Percentiles rank a stretch among this genome's conserved stretches.
phyloP scores from a whole-genome alignment of 2,888 invertebrate genomes.

The Synanthedon andrenaeformis region DNA sequence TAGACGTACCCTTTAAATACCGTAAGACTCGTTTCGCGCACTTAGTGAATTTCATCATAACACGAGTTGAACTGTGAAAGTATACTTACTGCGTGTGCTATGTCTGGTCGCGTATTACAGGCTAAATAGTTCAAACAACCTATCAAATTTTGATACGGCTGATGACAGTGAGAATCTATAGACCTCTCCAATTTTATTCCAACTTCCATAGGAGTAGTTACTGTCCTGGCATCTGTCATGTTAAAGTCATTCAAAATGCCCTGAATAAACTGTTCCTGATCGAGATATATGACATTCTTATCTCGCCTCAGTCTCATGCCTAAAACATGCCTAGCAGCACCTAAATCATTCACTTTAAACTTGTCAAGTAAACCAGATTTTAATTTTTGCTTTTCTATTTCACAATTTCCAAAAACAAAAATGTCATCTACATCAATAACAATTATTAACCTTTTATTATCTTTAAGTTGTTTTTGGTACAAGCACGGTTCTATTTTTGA shows the following conservation, averaged over 20 bases:
- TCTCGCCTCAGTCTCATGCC: neutral
- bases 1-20: neutral
- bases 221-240: conserved; percentile 2
- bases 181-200: neutral
- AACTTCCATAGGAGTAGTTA: neutral
- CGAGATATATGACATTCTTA: neutral
- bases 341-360: conserved; percentile 1
- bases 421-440: conserved; percentile 1
- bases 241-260: neutral
- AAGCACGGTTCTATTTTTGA: conserved; percentile 1
- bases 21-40: neutral
- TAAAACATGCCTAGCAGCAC: conserved; percentile 1
- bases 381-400: neutral
- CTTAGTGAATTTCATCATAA: neutral
- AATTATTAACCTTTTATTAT: neutral
- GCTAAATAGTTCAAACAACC: neutral
- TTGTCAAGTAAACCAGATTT: neutral
- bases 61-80: neutral
- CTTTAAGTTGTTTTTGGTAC: neutral
- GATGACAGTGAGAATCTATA: neutral
- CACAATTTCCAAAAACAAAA: neutral
- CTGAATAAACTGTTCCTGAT: neutral
- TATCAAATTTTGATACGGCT: neutral
- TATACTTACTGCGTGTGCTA: neutral
- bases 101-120: neutral